Base-by-base conservation (phyloP, 35 echinoderm and acorn worm species). In the Acanthaster planci region DNA sequence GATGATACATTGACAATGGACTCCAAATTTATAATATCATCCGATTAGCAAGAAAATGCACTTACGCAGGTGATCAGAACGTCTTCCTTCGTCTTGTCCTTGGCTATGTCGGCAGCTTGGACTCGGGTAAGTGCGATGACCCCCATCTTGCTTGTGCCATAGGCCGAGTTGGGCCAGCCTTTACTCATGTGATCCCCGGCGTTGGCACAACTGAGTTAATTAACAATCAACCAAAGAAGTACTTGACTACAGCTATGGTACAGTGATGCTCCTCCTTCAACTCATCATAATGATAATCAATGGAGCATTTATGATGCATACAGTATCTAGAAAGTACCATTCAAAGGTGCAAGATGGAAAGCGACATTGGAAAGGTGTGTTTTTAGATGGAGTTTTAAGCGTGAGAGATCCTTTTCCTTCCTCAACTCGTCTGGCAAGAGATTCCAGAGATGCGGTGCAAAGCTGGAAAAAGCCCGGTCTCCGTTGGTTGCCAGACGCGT, bases 111-210 rank as follows among this genome's bases (percentile, higher is more conserved):
- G 15, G 77, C 37, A 32, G 44, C 93, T 38, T 78, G 80, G 0
- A 91, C 23, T 19, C 53, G 10, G 5, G 93, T 87, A 34, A 84
- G 51, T 16, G 89, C 84, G 31, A 80, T 81, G 1, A 91, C n/a
- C 38, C 83, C 93, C 36, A 95, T 82, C 50, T 95, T 95, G 21
- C 60, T 67, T 37, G 85, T 79, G n/a, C 89, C 93, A 88, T 95
- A 95, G 0, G 93, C 84, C 5, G 85, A 76, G 53, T 79, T 82
- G 18, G 89, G 59, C 52, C 90, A 95, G 14, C 93, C 93, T 60
- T 91, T 81, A 23, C 82, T 55, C 2, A 39, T 77, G 52, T 91
- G 89, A 40, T 91, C 51, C 1, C 88, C 88, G 64, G 42, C 81
- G 67, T 91, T 91, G 51, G 92, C 77, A 59, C 77, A 76, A 14